These are phyloP conservation scores for Cistogaster globosa DNA, from an alignment of 2,888 invertebrate species.

Conservation along the genomic window DNA sequence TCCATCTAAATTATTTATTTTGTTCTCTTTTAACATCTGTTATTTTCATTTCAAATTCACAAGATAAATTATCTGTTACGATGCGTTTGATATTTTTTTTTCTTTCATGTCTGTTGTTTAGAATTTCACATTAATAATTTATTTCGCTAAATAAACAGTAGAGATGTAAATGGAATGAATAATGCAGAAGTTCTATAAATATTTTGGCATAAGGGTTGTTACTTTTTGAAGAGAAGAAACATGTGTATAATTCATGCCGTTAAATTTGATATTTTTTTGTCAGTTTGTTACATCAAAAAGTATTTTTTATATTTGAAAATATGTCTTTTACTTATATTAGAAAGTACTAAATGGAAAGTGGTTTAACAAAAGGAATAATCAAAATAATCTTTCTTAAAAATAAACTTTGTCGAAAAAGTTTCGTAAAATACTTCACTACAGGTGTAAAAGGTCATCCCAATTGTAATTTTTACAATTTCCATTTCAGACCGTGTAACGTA, in stretches of 20 bases:
- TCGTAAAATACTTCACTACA: too few relatives aligned
- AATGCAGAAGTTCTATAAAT: not conserved
- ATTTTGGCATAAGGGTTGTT: slow-evolving; percentile 4
- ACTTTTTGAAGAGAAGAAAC: not conserved
- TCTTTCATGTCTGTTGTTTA: not conserved
- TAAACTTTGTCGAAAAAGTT: too few relatives aligned
- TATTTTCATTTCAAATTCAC: slow-evolving; percentile 65
- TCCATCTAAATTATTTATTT: not conserved
- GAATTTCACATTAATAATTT: slow-evolving; percentile 64
- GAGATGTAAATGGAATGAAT: not conserved
- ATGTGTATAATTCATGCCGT: not conserved
- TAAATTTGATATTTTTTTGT: too few relatives aligned
- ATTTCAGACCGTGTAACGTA: too few relatives aligned
- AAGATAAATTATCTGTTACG: slow-evolving; percentile 53
- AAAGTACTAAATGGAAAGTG: too few relatives aligned
- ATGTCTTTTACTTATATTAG: too few relatives aligned
- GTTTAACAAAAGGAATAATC: too few relatives aligned
- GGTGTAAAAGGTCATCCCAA: too few relatives aligned
- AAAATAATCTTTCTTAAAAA: too few relatives aligned
- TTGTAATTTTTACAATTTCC: too few relatives aligned
- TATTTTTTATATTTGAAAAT: too few relatives aligned
- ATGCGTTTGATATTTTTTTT: slow-evolving; percentile 27
- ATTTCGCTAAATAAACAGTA: slow-evolving; percentile 51
- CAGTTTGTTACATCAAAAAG: too few relatives aligned
- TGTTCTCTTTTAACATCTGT: slow-evolving; percentile 48